A percentile compares a stretch with the other conserved stretches of the same genome.
Evolutionary conservation across 2,888 invertebrate species (phyloP).

Genomic region (Mylabris sibirica): DNA sequence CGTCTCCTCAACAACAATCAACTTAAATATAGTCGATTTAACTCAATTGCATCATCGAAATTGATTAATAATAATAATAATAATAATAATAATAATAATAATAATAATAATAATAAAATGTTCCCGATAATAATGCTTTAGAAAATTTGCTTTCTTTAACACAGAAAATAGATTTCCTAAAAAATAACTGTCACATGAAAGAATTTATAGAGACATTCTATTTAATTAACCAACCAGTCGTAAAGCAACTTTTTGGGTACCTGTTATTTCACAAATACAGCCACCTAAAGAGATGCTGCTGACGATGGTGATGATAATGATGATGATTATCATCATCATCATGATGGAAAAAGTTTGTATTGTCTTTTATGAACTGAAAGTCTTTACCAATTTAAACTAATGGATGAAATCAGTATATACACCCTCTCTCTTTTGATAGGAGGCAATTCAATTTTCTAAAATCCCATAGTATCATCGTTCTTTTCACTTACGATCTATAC

Average conservation of each 20-base stretch:
- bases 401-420: not conserved
- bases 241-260: not conserved
- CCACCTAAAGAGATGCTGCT: not conserved
- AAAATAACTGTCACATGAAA: not conserved
- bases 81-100: not conserved
- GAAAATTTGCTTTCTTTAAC: not conserved
- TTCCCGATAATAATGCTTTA: not conserved
- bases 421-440: not conserved
- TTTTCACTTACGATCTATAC: not conserved
- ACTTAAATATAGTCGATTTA: not conserved
- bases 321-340: not conserved
- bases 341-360: not conserved
- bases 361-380: not conserved
- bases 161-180: not conserved
- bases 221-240: slow-evolving; percentile 1
- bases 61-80: not conserved
- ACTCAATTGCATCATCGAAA: slow-evolving; percentile 1
- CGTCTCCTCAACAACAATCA: slow-evolving; percentile 4
- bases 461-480: not conserved
- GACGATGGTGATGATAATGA: not conserved
- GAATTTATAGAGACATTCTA: slow-evolving; percentile 1
- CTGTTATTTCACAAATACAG: slow-evolving; percentile 7
- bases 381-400: slow-evolving; percentile 6
- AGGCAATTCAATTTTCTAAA: slow-evolving; percentile 4
- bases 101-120: not conserved